Percentiles rank a stretch among this genome's conserved stretches.
phyloP scores from a whole-genome alignment of 2,797 vertebrate genomes.

The Scyliorhinus canicula region DNA sequence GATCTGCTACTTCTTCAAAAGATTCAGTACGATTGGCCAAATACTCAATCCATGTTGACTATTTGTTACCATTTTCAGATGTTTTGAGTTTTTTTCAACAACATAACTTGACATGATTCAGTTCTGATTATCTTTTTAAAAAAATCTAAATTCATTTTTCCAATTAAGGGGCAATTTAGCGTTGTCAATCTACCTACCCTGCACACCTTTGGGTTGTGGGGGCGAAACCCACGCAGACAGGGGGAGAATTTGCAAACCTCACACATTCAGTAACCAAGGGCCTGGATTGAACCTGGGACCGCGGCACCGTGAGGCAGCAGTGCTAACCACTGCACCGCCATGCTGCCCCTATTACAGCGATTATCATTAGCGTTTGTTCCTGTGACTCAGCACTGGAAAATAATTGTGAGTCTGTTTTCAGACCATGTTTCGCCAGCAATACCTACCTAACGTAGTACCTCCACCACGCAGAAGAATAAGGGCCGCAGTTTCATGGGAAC shows the following conservation, averaged over 20 bases:
- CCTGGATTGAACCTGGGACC: no score
- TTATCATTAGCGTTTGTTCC: background rate
- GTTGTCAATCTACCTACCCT: no score
- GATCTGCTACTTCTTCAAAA: background rate
- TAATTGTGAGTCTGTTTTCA: background rate
- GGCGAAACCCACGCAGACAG: no score
- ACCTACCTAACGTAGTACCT: background rate
- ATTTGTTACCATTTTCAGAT: background rate
- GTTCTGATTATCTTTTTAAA: background rate
- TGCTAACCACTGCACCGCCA: no score
- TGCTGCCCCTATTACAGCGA: background rate
- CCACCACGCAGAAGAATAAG: background rate
- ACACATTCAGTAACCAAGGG: no score
- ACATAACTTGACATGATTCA: background rate
- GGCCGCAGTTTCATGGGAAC: background rate
- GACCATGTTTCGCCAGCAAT: background rate
- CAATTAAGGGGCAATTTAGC: no score
- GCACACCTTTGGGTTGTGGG: no score
- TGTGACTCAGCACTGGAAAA: background rate
- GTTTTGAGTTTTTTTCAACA: background rate
- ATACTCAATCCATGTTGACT: background rate
- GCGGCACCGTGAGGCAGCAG: no score
- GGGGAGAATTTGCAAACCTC: no score
- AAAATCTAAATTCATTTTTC: no score
- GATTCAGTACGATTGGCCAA: background rate